Conservation (phyloP, 2,113 vertebrate species). For the Xerus inauris region DNA sequence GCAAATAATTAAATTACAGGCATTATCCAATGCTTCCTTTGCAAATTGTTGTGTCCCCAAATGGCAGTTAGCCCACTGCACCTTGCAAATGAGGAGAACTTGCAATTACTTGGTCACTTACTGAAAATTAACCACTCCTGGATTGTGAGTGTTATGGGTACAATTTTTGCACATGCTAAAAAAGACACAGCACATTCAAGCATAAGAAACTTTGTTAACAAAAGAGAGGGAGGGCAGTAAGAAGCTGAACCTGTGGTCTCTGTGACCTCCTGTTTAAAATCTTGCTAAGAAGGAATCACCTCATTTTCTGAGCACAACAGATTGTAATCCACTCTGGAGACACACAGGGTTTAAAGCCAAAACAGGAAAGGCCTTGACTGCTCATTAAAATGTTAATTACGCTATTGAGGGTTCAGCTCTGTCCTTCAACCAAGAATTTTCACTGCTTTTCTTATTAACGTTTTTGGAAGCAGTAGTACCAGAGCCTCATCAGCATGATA, state of each 20-base stretch:
- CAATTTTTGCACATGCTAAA: neutral
- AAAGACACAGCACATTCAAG: neutral
- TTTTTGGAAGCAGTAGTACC: neutral
- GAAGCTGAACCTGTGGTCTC: neutral
- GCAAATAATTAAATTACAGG: slow-evolving; percentile 69
- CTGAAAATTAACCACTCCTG: slow-evolving; percentile 37
- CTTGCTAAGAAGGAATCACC: neutral
- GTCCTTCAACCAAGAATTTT: slow-evolving; percentile 65
- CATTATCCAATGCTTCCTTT: slow-evolving; percentile 24
- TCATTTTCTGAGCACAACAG: slow-evolving; percentile 44
- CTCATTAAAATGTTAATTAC: slow-evolving; percentile 78
- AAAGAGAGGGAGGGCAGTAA: neutral
- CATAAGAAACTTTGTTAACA: neutral
- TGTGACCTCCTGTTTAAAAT: neutral
- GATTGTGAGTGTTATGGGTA: neutral
- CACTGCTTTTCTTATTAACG: slow-evolving; percentile 33
- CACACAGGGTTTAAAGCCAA: neutral
- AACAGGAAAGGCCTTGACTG: slow-evolving; percentile 54
- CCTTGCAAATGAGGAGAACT: slow-evolving; percentile 31
- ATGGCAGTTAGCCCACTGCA: slow-evolving; percentile 7
- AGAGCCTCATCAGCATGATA: neutral
- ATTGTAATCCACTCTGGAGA: slow-evolving; percentile 61
- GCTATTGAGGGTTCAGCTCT: slow-evolving; percentile 5
- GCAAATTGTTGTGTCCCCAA: neutral
- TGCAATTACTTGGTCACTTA: slow-evolving; percentile 49